Evolutionary conservation across 1,140 invertebrate genomes (phyloP), one percentile per base, ranked within the genome.

Genomic region (Polypedilum vanderplanki): DNA sequence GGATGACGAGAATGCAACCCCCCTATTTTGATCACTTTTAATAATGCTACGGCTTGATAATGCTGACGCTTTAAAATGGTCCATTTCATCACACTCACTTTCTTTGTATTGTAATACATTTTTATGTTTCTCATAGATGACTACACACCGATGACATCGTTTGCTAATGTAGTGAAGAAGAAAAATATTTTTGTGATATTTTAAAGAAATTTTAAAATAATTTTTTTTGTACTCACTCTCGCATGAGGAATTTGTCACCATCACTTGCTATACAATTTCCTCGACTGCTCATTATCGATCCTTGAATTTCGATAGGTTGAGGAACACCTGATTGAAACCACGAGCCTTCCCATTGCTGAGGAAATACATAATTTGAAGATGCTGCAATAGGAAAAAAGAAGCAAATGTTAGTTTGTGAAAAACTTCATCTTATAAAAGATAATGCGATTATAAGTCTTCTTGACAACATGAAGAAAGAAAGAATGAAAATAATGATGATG

Each of bases 81-180:
- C 81, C 74, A 81, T 80, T 81, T 82, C 81, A 82, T 83, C 81
- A 80, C 83, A 95, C 94, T 94, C 86, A 97, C 94, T 95, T 89
- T 96, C 94, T 93, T 97, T 97, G 86, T 96, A 97, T 83, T 97
- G 94, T 77, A 96, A 86, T 77, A 96, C 93, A 84, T 96, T 96
- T 78, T 88, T 87, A 85, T 97, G 94, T 80, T 94, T 94, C 82
- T 95, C 92, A 80, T 95, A 93, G 82, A 96, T 95, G 77, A 96
- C 94, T 79, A 97, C 89, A 85, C 94, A 96, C 76, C 91, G 88
- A 85, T 91, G 93, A 85, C 93, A 95, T 78, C 81, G 80, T 80
- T 82, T 82, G 78, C 81, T 82, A 22, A 15, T 33, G 7, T 74
- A 9, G 5, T 3, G 7, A 15, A 15, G 7, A 40, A 74, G 15